phyloP scores from a whole-genome alignment of 2,888 invertebrate genomes.

The Mantis religiosa region DNA sequence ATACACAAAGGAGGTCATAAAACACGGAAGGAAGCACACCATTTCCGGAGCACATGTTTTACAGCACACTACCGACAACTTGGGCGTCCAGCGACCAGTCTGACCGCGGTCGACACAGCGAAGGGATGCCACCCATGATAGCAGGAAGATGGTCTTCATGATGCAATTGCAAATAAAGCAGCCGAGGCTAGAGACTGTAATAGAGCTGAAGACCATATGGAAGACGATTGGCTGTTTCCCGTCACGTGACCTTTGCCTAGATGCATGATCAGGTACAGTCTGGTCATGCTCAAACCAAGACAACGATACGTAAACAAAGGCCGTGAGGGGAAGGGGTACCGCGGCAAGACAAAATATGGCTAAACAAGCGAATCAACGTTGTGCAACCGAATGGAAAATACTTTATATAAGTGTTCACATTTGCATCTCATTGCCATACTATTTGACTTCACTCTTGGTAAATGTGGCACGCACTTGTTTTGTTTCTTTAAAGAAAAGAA shows the following conservation, averaged over 20 bases:
- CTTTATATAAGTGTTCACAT: too few species aligned
- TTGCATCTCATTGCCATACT: too few species aligned
- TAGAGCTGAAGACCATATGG: slow-evolving; percentile 29
- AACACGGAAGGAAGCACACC: too few species aligned
- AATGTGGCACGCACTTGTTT: too few species aligned
- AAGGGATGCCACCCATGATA: neutral
- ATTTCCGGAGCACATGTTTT: too few species aligned
- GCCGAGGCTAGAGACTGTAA: slow-evolving; percentile 23
- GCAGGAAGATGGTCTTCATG: slow-evolving; percentile 28
- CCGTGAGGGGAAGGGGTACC: neutral
- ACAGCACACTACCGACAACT: too few species aligned
- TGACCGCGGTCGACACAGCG: neutral
- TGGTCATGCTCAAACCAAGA: neutral
- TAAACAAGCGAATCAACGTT: too few species aligned
- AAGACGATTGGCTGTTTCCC: slow-evolving; percentile 32
- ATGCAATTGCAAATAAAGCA: slow-evolving; percentile 30
- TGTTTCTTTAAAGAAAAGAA: too few species aligned
- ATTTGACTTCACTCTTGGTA: too few species aligned
- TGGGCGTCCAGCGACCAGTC: neutral
- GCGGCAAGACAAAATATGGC: too few species aligned
- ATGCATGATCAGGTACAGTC: slow-evolving; percentile 28
- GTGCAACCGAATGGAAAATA: too few species aligned
- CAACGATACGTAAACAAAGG: neutral
- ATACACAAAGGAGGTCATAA: too few species aligned
- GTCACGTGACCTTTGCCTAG: slow-evolving; percentile 26